Base-by-base conservation (phyloP, 2,113 vertebrate genomes). In the Neodon shergylaensis region DNA sequence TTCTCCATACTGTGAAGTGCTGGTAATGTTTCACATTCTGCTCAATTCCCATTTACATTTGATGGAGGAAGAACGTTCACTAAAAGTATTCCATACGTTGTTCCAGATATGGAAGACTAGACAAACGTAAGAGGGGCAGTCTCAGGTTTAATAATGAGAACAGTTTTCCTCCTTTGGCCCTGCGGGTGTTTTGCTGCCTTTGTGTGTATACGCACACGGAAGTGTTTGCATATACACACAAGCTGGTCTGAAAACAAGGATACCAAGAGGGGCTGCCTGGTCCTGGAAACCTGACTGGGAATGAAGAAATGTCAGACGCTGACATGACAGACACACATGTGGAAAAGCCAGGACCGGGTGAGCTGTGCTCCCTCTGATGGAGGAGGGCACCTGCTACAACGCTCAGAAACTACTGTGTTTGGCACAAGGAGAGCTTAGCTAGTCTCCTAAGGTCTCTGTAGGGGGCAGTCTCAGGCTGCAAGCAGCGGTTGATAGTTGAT, bases 161-260 rank as follows among this genome's bases (percentile, higher is more conserved):
- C 58, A 65, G 28, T 54, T n/a, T 85, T 86, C 87, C 26, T 95
- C 94, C 49, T 92, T 90, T 76, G 54, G 85, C 49, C 42, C 42
- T 63, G 39, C 77, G 74, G 72, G 47, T 28, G 28, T 87, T 76
- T 72, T 7, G 65, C n/a, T 92, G 47, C 92, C n/a, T 77, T 44
- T 82, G 66, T 94, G 66, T 70, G 19, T 52, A 5, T 49, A 21
- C 66, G 52, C 28, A 74, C 17, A n/a, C 16, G 0, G 39, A 16
- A 31, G 8, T 65, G 12, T 68, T 66, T n/a, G 22, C 63, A 13
- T 4, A 26, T 4, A 31, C 44, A 22, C 0, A 49, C 82, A 74
- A 72, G 11, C 16, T 44, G 21, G 54, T 70, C 74, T 76, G 47
- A 70, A 92, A 86, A 76, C 9, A 76, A 66, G 72, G 77, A 54